These are phyloP conservation scores for Panagrolaimus sp. DNA, from an alignment of 1,140 invertebrate genomes.

Conservation along the genomic window DNA sequence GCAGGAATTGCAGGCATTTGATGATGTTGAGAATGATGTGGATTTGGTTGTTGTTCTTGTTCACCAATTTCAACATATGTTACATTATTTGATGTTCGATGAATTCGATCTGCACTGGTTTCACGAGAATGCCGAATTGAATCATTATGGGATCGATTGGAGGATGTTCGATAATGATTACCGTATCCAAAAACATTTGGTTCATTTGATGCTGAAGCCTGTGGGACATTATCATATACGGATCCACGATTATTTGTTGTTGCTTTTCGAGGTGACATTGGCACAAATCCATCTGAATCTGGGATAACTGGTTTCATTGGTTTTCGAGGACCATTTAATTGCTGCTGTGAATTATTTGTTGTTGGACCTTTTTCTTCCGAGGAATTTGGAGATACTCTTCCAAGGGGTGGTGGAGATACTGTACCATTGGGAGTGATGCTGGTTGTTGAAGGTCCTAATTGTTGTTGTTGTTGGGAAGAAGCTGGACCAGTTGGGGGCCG, in stretches of 20 bases:
- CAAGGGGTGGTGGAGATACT: background rate
- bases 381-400: background rate
- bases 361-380: background rate
- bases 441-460: background rate
- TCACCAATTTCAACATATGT: constrained; percentile 35
- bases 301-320: background rate
- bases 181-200: constrained; percentile 20
- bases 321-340: constrained; percentile 2
- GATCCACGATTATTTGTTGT: background rate
- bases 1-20: constrained; percentile 21
- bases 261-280: constrained; percentile 9
- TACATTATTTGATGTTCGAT: constrained; percentile 40
- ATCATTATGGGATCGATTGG: constrained; percentile 1
- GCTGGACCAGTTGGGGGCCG: background rate
- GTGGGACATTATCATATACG: constrained; percentile 8
- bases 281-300: constrained; percentile 14
- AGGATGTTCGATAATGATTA: background rate
- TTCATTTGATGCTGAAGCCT: background rate
- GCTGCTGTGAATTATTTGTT: background rate
- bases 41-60: constrained; percentile 7
- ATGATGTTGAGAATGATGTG: too few relatives aligned
- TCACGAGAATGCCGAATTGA: constrained; percentile 21
- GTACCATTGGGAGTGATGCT: constrained; percentile 1
- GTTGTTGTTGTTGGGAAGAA: background rate
- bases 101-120: constrained; percentile 33